Base-by-base conservation (phyloP, 1,140 invertebrate genomes). In the Eriosoma lanigerum region DNA sequence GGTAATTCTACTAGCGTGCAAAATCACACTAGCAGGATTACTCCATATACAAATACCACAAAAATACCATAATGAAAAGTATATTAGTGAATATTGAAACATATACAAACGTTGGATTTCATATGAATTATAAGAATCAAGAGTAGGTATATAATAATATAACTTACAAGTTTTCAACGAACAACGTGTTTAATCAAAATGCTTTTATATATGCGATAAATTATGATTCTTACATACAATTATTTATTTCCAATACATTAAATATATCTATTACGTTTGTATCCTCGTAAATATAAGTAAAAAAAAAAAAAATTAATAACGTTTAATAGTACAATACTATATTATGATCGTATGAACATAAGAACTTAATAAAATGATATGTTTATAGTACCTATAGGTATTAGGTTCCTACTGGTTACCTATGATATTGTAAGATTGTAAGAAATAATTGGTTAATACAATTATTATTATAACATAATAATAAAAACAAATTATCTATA, bases 161-260 rank as follows among this genome's bases (percentile, higher is more conserved):
- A 17, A 58, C 21, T 26, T 48, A 68, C 44, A 8, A 38, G 32
- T 38, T 38, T 8, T 4, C 8, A 48, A 21, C 13, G 21, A 68
- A 24, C 13, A 48, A 48, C 48, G 66, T 48, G 44, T 68, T 68
- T 48, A 68, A 68, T 68, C 66, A 48, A 48, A 68, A 68, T 68
- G 13, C 24, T 21, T 15, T 46, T 66, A 29, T 21, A 46, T 64
- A 24, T 68, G 9, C n/a, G n/a, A 56, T 24, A 56, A 56, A 56
- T 21, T 15, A 56, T 56, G 0, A 56, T 9, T 17, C 15, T 17
- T 56, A 21, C n/a, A 8, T 24, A 0, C n/a, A 48, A 48, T 48
- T 48, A 48, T 48, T 48, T 48, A 48, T 48, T 48, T 48, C n/a
- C n/a, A n/a, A n/a, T n/a, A 48, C 46, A 48, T 48, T 48, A 8